Evolutionary conservation across 2,797 vertebrate species (phyloP).

Genomic region (Eospalax fontanierii): DNA sequence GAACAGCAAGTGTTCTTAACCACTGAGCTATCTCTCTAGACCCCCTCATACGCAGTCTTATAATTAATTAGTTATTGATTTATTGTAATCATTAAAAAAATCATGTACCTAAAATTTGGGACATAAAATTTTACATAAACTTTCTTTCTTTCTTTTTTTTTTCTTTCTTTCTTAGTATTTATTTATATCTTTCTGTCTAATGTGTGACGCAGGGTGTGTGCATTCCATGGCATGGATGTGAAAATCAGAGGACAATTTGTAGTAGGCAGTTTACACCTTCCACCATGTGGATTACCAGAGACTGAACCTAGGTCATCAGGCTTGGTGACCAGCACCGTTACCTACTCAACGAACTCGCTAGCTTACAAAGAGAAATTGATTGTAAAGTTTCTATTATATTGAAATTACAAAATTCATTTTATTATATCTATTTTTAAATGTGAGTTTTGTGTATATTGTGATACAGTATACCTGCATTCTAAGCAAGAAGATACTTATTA

Average conservation of each 20-base stretch:
- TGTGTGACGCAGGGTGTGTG: not conserved
- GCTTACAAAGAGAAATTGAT: not conserved
- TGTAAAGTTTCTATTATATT: constrained; percentile 12
- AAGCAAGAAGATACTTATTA: constrained; percentile 60
- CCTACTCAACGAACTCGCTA: not conserved
- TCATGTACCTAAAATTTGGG: not conserved
- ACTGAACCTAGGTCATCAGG: not conserved
- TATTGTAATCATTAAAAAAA: not conserved
- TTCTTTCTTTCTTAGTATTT: not conserved
- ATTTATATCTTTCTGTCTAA: not conserved
- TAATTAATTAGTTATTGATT: not conserved
- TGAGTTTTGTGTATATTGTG: not conserved
- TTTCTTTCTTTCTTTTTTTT: no score
- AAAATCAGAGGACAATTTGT: not conserved
- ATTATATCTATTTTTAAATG: not conserved
- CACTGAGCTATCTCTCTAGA: no score
- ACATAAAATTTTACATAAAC: not conserved
- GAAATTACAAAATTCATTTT: not conserved
- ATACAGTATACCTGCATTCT: not conserved
- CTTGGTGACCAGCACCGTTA: no score
- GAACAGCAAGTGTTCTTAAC: no score
- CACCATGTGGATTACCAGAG: fast-evolving
- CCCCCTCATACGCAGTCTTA: not conserved
- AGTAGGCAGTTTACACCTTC: not conserved
- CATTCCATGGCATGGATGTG: no score